Conservation (phyloP, 37 sponge, comb jelly and placozoan species). For the Ianthella basta region DNA sequence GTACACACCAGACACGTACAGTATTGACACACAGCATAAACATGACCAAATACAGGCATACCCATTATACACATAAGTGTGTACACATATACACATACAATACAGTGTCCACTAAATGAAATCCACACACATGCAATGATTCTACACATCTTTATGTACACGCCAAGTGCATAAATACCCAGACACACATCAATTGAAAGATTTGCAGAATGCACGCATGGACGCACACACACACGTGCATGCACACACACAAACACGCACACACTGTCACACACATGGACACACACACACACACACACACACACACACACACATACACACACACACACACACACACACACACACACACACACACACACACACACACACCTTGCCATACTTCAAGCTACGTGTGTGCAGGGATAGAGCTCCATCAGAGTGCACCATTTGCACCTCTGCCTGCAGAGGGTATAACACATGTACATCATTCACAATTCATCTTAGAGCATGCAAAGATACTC, state of each 20-base stretch:
- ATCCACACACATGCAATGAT: not conserved
- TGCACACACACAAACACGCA: too few species aligned
- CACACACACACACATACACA: slow-evolving; percentile 38
- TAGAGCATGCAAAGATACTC: not conserved
- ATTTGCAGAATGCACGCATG: too few species aligned
- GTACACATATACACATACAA: not conserved
- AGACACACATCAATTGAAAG: too few species aligned
- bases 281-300: not conserved
- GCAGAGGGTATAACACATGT: not conserved
- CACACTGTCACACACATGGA: too few species aligned
- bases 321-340: too few species aligned
- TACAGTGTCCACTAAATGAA: not conserved
- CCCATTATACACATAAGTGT: too few species aligned
- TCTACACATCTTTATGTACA: not conserved
- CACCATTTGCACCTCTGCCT: slow-evolving; percentile 94
- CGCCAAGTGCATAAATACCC: too few species aligned
- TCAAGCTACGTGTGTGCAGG: slow-evolving; percentile 91
- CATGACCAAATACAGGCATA: too few species aligned
- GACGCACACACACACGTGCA: too few species aligned
- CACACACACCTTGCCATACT: slow-evolving; percentile 88
- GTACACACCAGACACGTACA: too few species aligned
- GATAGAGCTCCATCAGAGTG: slow-evolving; percentile 83
- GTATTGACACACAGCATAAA: not conserved
- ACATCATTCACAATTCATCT: not conserved
- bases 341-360: not conserved